A percentile compares a stretch with the other conserved stretches of the same genome.
These are phyloP conservation scores for Cydia strobilella DNA, from an alignment of 1,140 invertebrate genomes.

Conservation along the genomic window DNA sequence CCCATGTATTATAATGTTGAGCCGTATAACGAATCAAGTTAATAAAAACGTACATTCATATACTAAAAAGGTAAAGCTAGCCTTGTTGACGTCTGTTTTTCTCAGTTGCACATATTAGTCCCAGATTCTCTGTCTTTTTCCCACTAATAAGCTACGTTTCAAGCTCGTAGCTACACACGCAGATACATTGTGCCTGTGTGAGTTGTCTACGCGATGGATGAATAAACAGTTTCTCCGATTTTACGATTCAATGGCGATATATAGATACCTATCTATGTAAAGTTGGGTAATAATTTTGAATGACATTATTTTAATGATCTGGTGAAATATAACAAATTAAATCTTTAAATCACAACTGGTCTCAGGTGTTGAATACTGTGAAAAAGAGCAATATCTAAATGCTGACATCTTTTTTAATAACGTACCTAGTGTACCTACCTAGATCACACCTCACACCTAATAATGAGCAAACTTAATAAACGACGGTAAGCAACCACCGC, in stretches of 20 bases:
- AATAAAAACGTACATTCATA: constrained; percentile 76
- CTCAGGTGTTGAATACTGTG: constrained; percentile 34
- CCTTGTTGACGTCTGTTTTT: constrained; percentile 70
- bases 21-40: constrained; percentile 74
- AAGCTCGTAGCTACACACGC: constrained; percentile 48
- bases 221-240: constrained; percentile 79
- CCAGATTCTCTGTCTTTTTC: constrained; percentile 63
- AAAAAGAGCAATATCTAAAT: background rate
- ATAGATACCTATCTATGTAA: constrained; percentile 75
- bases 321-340: constrained; percentile 47
- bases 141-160: constrained; percentile 67
- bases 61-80: constrained; percentile 74
- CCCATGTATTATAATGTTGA: constrained; percentile 72
- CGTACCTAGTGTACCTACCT: no score
- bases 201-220: constrained; percentile 58
- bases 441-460: no score
- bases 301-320: constrained; percentile 57
- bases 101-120: constrained; percentile 61
- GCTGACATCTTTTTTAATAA: background rate
- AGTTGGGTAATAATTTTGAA: constrained; percentile 74
- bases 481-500: background rate
- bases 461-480: background rate
- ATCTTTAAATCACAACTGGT: constrained; percentile 38
- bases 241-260: constrained; percentile 76
- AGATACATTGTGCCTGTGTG: constrained; percentile 41